Base-by-base conservation (phyloP, 2,888 invertebrate species). In the Troilus luridus region DNA sequence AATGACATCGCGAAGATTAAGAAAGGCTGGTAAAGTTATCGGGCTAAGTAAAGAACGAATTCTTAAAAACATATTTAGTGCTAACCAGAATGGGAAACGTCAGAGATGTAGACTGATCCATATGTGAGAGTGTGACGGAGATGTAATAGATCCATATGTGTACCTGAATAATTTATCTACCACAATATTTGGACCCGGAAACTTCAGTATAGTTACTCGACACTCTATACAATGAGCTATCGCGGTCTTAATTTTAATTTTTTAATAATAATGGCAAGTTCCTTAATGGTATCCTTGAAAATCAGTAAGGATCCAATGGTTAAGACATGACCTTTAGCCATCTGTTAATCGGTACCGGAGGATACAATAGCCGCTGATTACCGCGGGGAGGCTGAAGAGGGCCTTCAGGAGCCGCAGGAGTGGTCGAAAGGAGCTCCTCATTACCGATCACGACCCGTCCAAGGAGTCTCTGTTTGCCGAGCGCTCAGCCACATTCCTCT, bases 281-380 rank as follows among this genome's bases (percentile, higher is more conserved):
- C 11, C 17, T 17, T 27, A 7, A 77, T 77, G 72, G 9, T 1
- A 41, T 41, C 72, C 27, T 77, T 27, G 72, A 41, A 77, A 77
- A 17, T 41, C 17, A 77, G 41, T 77, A 77, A 24, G 67, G 67
- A 67, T 2, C 27, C 67, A 24, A 7, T 12, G 72, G 72, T 41
- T 27, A 77, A 77, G 72, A 77, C 72, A 77, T 77, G 72, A 77
- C 72, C 72, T 77, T 77, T 77, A 27, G 27, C 72, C 72, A 77
- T 27, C 72, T 77, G 72, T 77, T 77, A 77, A 77, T 77, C 72
- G 27, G 41, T 41, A 24, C 17, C 72, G 17, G 27, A 77, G 27
- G 41, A 17, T 19, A 85, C 85, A 85, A 85, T 85, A 58, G 56
- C 85, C 56, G 10, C 85, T 85, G 85, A 85, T 85, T 85, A 41